A percentile compares a stretch with the other conserved stretches of the same genome.
phyloP scores from a whole-genome alignment of 2,888 invertebrate species.

The Melinaea marsaeus region DNA sequence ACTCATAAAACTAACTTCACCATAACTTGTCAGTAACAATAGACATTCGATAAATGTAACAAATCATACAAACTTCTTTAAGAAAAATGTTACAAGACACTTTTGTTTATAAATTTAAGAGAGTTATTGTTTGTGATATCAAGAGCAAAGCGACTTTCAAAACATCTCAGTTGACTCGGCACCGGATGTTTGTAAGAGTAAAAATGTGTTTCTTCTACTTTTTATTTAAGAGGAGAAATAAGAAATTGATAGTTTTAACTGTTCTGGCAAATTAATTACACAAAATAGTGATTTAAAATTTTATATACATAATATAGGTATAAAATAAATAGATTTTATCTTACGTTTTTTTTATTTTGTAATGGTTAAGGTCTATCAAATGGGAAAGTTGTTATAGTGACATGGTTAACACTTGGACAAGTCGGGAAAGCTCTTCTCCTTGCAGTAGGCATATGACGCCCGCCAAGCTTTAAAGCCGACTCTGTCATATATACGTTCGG shows the following conservation, averaged over 20 bases:
- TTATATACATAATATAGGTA: too few species aligned
- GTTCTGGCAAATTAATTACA: too few species aligned
- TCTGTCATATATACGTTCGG: slow-evolving; percentile 61
- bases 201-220: neutral
- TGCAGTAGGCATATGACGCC: slow-evolving; percentile 66
- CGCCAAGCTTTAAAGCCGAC: slow-evolving; percentile 81
- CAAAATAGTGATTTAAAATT: too few species aligned
- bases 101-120: slow-evolving; percentile 5
- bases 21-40: slow-evolving; percentile 1
- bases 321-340: too few species aligned
- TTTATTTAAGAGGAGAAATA: neutral
- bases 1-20: neutral
- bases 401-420: slow-evolving; percentile 58
- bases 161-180: slow-evolving; percentile 4
- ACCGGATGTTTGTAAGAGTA: slow-evolving; percentile 1
- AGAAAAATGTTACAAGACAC: slow-evolving; percentile 5
- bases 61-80: neutral
- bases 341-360: too few species aligned
- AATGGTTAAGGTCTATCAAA: too few species aligned
- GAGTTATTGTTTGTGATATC: slow-evolving; percentile 7
- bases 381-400: too few species aligned
- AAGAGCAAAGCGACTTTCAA: slow-evolving; percentile 4
- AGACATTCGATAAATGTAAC: too few species aligned
- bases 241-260: too few species aligned
- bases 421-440: slow-evolving; percentile 66